Conservation (phyloP, 1,140 invertebrate species). For the Heliothis virescens region DNA sequence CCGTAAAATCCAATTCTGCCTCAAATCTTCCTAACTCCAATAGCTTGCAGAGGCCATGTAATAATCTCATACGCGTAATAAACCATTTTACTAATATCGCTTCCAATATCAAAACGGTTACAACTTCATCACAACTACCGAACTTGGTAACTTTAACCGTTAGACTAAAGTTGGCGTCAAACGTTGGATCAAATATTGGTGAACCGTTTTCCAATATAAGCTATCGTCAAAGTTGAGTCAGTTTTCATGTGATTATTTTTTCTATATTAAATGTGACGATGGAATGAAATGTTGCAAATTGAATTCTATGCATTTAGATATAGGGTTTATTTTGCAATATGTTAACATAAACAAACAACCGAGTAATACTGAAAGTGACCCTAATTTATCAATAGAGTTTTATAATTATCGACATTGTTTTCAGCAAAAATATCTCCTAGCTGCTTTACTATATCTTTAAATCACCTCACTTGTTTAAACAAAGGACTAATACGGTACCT, state of each 20-base stretch:
- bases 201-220: background rate
- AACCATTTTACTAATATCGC: constrained; percentile 24
- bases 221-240: background rate
- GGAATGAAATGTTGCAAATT: too few relatives aligned
- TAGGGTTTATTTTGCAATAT: too few relatives aligned
- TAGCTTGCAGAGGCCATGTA: background rate
- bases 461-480: too few relatives aligned
- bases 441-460: too few relatives aligned
- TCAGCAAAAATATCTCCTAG: too few relatives aligned
- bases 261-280: too few relatives aligned
- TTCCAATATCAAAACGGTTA: constrained; percentile 2
- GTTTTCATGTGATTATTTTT: background rate
- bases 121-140: constrained; percentile 13
- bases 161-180: background rate
- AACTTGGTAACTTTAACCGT: constrained; percentile 6
- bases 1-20: background rate
- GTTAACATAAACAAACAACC: too few relatives aligned
- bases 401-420: too few relatives aligned
- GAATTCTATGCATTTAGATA: too few relatives aligned
- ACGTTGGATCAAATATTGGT: constrained; percentile 3
- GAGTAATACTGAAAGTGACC: too few relatives aligned
- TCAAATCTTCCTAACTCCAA: background rate
- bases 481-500: too few relatives aligned
- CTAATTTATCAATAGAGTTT: too few relatives aligned
- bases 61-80: constrained; percentile 1